Percentiles rank a stretch among this genome's conserved stretches.
phyloP scores from a whole-genome alignment of 2,888 invertebrate species.

The Apotomis betuletana region DNA sequence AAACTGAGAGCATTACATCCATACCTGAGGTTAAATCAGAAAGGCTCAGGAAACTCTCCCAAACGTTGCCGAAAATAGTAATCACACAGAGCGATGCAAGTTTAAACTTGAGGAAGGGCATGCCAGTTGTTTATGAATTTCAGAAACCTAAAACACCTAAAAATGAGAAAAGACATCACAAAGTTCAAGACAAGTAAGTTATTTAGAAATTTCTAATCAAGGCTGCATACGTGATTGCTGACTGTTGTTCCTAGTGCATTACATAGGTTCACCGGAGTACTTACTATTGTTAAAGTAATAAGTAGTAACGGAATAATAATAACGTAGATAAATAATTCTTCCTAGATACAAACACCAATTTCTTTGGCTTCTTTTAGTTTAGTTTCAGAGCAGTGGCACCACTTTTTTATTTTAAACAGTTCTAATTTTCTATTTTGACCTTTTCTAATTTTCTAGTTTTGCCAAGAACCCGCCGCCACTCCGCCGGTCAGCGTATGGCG shows the following conservation, averaged over 20 bases:
- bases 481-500: constrained; percentile 59
- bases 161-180: constrained; percentile 43
- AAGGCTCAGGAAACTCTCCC: constrained; percentile 67
- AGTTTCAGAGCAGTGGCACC: no score
- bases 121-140: constrained; percentile 38
- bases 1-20: constrained; percentile 57
- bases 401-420: no score
- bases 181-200: constrained; percentile 40
- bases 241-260: no score
- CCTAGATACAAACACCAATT: no score
- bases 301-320: no score
- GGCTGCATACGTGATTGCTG: no score
- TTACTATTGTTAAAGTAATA: no score
- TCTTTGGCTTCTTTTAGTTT: no score
- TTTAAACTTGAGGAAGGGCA: constrained; percentile 53
- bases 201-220: no score
- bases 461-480: constrained; percentile 50
- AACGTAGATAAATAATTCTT: no score
- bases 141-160: constrained; percentile 36
- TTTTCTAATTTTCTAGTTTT: constrained; percentile 12
- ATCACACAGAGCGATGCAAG: constrained; percentile 73
- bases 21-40: constrained; percentile 62
- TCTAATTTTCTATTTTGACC: neutral
- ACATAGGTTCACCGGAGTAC: no score
- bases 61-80: constrained; percentile 73